These are phyloP conservation scores for Syndactyla subalaris DNA, from an alignment of 2,797 vertebrate species.

Conservation along the genomic window DNA sequence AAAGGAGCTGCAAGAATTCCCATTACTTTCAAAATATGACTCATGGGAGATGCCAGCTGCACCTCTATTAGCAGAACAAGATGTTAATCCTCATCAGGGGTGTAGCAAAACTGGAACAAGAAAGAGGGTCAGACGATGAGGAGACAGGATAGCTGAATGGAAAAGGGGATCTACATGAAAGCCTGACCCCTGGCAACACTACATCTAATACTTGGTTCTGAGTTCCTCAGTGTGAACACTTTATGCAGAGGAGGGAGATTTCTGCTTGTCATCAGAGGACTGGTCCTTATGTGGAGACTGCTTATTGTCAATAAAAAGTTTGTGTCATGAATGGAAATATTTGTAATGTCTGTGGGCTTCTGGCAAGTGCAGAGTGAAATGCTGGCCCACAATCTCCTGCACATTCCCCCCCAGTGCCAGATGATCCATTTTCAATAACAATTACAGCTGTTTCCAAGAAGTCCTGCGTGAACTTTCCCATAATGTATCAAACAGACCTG, in stretches of 20 bases:
- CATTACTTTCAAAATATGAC: background rate
- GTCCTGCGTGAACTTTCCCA: background rate
- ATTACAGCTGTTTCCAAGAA: conserved; percentile 23
- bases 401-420: background rate
- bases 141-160: background rate
- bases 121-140: background rate
- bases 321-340: background rate
- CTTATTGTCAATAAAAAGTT: background rate
- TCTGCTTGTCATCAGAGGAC: background rate
- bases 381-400: background rate
- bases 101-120: background rate
- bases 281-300: background rate
- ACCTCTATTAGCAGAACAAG: background rate
- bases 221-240: background rate
- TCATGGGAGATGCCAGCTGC: background rate
- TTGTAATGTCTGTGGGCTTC: background rate
- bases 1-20: background rate
- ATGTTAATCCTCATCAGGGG: background rate
- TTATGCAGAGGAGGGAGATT: background rate
- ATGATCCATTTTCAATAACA: conserved; percentile 23
- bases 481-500: conserved; percentile 79
- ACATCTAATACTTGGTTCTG: background rate
- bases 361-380: background rate
- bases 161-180: background rate
- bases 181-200: background rate